Evolutionary conservation across 2,888 invertebrate genomes (phyloP).

Genomic region (Rhopalosiphum nymphaeae): DNA sequence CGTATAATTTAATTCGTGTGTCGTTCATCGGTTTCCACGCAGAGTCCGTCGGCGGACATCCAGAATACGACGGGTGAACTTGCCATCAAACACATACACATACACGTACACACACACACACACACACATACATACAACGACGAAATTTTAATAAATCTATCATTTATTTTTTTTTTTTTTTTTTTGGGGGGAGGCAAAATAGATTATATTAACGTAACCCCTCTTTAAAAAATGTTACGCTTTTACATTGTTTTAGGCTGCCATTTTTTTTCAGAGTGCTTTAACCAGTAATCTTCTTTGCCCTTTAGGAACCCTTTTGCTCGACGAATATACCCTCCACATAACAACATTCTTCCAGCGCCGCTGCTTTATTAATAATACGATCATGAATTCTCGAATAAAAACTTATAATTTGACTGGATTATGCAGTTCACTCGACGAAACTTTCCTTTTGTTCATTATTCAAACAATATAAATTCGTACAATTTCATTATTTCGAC

Average conservation of each 20-base stretch:
- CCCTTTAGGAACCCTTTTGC: not conserved
- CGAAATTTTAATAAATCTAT: not conserved
- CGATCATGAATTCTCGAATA: not conserved
- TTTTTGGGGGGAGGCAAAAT: not conserved
- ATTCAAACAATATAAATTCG: not conserved
- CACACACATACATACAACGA: not conserved
- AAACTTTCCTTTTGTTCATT: not conserved
- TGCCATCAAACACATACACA: no score
- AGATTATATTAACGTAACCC: not conserved
- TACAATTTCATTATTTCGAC: not conserved
- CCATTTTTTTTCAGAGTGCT: not conserved
- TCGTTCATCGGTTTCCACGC: not conserved
- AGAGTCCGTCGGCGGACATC: not conserved
- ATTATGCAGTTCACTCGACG: not conserved
- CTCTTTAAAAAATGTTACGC: not conserved
- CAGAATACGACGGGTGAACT: not conserved
- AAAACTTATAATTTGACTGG: slow-evolving; percentile 5
- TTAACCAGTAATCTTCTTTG: slow-evolving; percentile 4
- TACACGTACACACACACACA: no score
- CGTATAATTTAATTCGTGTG: not conserved
- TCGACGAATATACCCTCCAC: not conserved
- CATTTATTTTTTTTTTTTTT: not conserved
- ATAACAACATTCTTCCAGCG: slow-evolving; percentile 7
- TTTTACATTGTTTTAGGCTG: not conserved
- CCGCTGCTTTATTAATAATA: slow-evolving; percentile 6